Conservation (phyloP, 1,140 invertebrate species). For the Drosophila fuyamai region DNA sequence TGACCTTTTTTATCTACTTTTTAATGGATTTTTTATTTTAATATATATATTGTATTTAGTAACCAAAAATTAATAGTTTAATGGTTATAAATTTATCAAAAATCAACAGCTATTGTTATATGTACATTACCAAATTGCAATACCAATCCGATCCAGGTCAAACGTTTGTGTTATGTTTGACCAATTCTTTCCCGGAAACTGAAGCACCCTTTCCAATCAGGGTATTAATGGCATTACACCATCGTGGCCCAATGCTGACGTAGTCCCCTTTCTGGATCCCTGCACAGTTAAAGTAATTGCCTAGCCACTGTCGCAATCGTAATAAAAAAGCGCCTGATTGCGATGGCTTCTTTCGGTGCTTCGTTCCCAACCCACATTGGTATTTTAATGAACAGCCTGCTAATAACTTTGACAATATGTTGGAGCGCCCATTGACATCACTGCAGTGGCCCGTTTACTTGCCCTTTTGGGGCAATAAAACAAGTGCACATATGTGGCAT, state of each 20-base stretch:
- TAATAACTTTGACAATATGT: slow-evolving; percentile 55
- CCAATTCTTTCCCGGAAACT: background rate
- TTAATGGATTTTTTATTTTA: too few relatives aligned
- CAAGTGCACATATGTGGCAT: slow-evolving; percentile 45
- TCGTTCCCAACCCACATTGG: slow-evolving; percentile 1
- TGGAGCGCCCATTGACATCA: slow-evolving; percentile 65
- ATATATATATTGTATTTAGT: too few relatives aligned
- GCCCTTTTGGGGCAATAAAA: slow-evolving; percentile 23
- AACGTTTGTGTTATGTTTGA: background rate
- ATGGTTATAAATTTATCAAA: too few relatives aligned
- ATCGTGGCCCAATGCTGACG: slow-evolving; percentile 38
- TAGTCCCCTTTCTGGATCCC: slow-evolving; percentile 23
- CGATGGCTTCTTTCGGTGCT: slow-evolving; percentile 13
- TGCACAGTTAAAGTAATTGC: slow-evolving; percentile 75
- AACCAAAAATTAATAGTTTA: too few relatives aligned
- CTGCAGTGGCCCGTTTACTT: background rate
- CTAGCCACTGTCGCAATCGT: slow-evolving; percentile 42
- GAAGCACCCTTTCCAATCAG: background rate
- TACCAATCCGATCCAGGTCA: too few relatives aligned
- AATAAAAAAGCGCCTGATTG: slow-evolving; percentile 55
- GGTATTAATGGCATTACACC: slow-evolving; percentile 8
- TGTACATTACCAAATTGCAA: background rate
- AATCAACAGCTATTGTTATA: too few relatives aligned
- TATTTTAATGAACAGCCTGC: slow-evolving; percentile 44
- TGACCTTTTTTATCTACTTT: too few relatives aligned